These are phyloP conservation scores for Hyles lineata DNA, from an alignment of 2,888 invertebrate species.

Conservation along the genomic window DNA sequence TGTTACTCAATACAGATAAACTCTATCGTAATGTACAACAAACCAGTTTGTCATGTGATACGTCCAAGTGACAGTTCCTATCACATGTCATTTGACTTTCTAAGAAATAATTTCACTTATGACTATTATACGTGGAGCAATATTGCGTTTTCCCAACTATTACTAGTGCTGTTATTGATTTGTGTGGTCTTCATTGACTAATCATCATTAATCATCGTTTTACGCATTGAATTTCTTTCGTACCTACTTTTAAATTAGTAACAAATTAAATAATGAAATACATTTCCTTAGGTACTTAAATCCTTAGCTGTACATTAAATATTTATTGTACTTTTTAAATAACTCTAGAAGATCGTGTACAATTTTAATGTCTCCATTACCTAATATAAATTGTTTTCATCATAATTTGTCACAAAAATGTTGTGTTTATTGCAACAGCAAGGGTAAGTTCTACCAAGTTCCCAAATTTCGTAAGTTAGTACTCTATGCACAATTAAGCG, in stretches of 20 bases:
- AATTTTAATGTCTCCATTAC: no score
- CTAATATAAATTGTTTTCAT: no score
- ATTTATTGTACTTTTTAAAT: no score
- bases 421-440: no score
- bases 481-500: no score
- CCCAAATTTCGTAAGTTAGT: no score
- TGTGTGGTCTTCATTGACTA: not conserved
- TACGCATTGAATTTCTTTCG: not conserved
- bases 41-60: conserved; percentile 24
- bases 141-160: conserved; percentile 4
- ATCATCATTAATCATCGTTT: not conserved
- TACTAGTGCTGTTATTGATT: not conserved
- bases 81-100: conserved; percentile 41
- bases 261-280: no score
- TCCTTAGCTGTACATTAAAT: no score
- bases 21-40: conserved; percentile 20
- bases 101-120: conserved; percentile 57
- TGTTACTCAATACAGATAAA: conserved; percentile 26
- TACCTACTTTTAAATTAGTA: not conserved
- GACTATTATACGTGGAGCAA: conserved; percentile 33
- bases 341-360: no score
- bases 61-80: conserved; percentile 6
- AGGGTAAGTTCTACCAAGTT: no score
- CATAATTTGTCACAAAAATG: no score
- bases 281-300: no score